phyloP scores from a whole-genome alignment of 2,888 invertebrate genomes.

The Bursaphelenchus okinawaensis region DNA sequence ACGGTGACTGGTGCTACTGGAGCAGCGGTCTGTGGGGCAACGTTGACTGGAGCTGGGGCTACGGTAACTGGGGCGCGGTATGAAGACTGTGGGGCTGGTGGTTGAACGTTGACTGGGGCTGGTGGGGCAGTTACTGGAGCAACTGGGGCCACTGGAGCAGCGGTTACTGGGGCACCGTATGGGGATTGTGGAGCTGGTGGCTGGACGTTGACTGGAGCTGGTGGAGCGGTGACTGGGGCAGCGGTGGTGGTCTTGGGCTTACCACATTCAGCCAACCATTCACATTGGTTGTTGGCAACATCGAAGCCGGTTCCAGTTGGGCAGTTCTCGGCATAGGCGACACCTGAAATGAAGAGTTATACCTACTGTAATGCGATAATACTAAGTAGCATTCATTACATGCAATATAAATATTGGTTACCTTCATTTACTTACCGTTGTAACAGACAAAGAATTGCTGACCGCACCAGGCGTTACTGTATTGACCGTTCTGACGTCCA shows the following conservation, averaged over 20 bases:
- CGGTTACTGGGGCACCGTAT: not conserved
- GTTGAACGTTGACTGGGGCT: conserved; percentile 6
- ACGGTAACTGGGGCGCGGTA: no score
- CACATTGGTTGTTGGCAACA: conserved; percentile 1
- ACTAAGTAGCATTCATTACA: no score
- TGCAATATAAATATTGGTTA: not conserved
- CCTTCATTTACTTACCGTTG: not conserved
- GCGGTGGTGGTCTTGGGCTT: conserved; percentile 6
- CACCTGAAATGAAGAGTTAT: not conserved
- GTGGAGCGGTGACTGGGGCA: conserved; percentile 7
- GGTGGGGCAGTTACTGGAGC: not conserved
- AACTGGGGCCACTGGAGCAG: not conserved
- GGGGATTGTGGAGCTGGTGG: not conserved
- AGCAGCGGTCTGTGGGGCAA: conserved; percentile 6
- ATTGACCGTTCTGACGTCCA: conserved; percentile 23
- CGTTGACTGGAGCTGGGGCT: not conserved
- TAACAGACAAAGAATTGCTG: not conserved
- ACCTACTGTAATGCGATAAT: no score
- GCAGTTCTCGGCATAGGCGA: conserved; percentile 1
- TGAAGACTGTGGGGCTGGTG: conserved; percentile 7
- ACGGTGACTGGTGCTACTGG: conserved; percentile 6
- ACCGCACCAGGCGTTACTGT: conserved; percentile 13
- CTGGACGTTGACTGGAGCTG: conserved; percentile 4
- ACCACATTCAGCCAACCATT: conserved; percentile 5
- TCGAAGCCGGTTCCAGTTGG: conserved; percentile 16